Evolutionary conservation across 2,797 vertebrate genomes (phyloP).

Genomic region (Acipenser oxyrinchus): DNA sequence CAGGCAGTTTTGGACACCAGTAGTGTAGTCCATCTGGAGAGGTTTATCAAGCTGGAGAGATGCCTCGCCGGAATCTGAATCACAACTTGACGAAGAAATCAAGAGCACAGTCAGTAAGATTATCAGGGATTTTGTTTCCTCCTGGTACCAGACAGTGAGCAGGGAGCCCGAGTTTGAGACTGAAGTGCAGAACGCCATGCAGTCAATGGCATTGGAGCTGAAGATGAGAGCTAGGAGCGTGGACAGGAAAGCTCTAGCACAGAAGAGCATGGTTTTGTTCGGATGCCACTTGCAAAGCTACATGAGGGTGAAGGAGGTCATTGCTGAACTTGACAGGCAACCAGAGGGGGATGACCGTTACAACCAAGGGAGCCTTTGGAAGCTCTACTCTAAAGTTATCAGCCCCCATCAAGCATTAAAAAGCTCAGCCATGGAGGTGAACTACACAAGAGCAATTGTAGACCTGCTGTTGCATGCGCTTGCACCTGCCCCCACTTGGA

Average conservation of each 20-base stretch:
- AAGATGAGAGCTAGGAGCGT: conserved; percentile 56
- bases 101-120: conserved; percentile 71
- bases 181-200: conserved; percentile 75
- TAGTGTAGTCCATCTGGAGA: conserved; percentile 72
- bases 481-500: conserved; percentile 79
- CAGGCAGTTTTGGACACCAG: conserved; percentile 48
- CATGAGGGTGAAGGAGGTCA: conserved; percentile 53
- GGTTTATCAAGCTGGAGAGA: conserved; percentile 59
- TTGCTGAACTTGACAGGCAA: conserved; percentile 24
- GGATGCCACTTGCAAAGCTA: conserved; percentile 84
- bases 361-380: conserved; percentile 55
- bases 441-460: conserved; percentile 62
- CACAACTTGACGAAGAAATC: conserved; percentile 71
- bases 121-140: conserved; percentile 82
- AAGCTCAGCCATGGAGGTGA: conserved; percentile 50
- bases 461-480: conserved; percentile 64
- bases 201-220: conserved; percentile 66
- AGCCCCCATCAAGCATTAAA: conserved; percentile 60
- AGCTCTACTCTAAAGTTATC: conserved; percentile 50
- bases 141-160: conserved; percentile 80
- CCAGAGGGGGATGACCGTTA: not conserved
- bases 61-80: conserved; percentile 41
- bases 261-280: conserved; percentile 63
- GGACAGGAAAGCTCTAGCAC: conserved; percentile 59
- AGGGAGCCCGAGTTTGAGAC: conserved; percentile 66